phyloP scores from a whole-genome alignment of 2,113 vertebrate species.

The Serilophus lunatus region DNA sequence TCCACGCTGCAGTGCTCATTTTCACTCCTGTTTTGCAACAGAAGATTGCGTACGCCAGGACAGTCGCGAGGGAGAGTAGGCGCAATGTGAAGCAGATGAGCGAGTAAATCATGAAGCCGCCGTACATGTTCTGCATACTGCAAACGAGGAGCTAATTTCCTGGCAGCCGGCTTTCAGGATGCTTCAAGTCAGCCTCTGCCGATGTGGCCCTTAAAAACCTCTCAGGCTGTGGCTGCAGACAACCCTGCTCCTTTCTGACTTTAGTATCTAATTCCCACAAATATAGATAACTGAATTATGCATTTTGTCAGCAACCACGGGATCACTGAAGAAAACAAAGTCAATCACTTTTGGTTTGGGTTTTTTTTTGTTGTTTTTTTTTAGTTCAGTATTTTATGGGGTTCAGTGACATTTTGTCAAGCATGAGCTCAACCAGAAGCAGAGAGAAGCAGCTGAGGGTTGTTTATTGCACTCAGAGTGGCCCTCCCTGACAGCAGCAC shows the following conservation, averaged over 20 bases:
- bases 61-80: background rate
- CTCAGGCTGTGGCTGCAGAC: background rate
- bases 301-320: background rate
- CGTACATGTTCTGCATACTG: slow-evolving; percentile 23
- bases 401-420: background rate
- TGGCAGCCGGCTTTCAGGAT: background rate
- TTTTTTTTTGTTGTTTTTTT: background rate
- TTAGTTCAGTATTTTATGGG: background rate
- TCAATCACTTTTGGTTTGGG: rapidly evolving
- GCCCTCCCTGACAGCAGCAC: background rate
- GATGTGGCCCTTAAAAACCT: background rate
- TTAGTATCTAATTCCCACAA: background rate
- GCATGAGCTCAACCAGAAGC: background rate
- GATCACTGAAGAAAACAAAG: background rate
- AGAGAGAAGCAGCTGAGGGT: background rate
- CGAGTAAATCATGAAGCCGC: background rate
- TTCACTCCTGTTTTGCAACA: slow-evolving; percentile 17
- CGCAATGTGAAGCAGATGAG: slow-evolving; percentile 27
- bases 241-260: background rate
- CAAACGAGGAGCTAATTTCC: slow-evolving; percentile 25
- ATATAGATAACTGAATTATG: background rate
- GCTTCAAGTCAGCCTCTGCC: background rate
- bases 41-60: background rate
- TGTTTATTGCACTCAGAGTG: background rate
- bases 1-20: slow-evolving; percentile 4